Evolutionary conservation across 1,140 invertebrate genomes (phyloP), one percentile per base, ranked within the genome.

Genomic region (Atta texana): DNA sequence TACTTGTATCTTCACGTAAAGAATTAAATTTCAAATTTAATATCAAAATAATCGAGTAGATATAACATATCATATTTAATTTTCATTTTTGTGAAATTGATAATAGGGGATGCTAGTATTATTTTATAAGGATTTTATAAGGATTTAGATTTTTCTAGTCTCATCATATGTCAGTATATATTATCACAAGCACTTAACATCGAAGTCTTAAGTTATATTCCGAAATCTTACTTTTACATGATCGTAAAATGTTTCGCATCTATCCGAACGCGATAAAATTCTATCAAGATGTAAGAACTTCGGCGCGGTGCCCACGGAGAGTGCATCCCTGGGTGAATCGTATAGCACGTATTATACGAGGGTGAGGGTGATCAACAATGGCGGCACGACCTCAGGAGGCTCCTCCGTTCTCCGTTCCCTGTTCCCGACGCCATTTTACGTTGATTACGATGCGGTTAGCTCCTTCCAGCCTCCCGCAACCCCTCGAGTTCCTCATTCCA

Each of bases 361-460:
- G 87, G 85, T 66, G 85, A 88, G 77, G 71, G 85, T 87, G 87
- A 88, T 88, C 76, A 87, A 88, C 87, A 82, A 88, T 87, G 85
- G 87, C 85, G 71, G 87, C 85, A 88, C 85, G 77, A 88, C 85
- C 85, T 88, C 77, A 87, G 76, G 85, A 88, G 61, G 85, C 77
- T 87, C 77, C 64, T 87, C 64, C 85, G 77, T 87, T 87, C 85
- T 88, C 88, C 85, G 92, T 91, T 91, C 91, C 90, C 89, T 91
- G 92, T 93, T 92, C 82, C 87, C 89, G 93, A 86, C 94, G 94
- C 93, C 94, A 94, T 94, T 95, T 95, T 93, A 93, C 92, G 92
- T 95, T 94, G 94, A 95, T 94, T 95, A 94, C 92, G 90, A 92
- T 94, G 93, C 90, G 94, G 93, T 94, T 94, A 93, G 92, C 92